A percentile compares a stretch with the other conserved stretches of the same genome.
Evolutionary conservation across 2,888 invertebrate species (phyloP).

Genomic region (Ditylenchus weischeri): DNA sequence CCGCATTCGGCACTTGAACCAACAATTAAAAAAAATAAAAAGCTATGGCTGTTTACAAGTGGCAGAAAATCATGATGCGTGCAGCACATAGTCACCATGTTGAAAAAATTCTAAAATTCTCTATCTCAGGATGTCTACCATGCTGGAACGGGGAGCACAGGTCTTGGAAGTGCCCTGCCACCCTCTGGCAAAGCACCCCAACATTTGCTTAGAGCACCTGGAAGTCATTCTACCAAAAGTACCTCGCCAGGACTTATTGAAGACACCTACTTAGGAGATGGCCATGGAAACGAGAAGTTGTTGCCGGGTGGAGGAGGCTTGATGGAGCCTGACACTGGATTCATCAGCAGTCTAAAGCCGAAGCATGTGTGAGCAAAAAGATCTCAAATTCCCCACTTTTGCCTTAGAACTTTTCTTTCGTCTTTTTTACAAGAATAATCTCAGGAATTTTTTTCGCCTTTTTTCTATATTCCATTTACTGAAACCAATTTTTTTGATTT

Average conservation of each 20-base stretch:
- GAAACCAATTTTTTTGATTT: no score
- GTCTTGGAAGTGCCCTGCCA: neutral
- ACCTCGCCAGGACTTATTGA: conserved; percentile 1
- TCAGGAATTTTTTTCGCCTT: no score
- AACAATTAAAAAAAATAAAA: no score
- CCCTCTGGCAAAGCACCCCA: neutral
- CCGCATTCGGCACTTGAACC: no score
- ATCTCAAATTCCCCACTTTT: no score
- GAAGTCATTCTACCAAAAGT: neutral
- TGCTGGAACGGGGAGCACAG: neutral
- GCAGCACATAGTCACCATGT: no score
- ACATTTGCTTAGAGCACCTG: neutral
- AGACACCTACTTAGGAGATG: conserved; percentile 4
- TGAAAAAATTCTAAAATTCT: no score
- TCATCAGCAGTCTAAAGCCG: neutral
- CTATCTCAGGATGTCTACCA: neutral
- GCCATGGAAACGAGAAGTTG: conserved; percentile 6
- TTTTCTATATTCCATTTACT: no score
- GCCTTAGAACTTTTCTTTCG: no score
- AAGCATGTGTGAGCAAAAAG: neutral
- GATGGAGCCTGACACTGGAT: neutral
- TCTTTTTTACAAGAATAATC: no score
- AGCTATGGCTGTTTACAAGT: no score
- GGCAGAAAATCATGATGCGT: no score
- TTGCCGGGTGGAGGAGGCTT: conserved; percentile 4